These are phyloP conservation scores for Atlantisia rogersi DNA, from an alignment of 2,113 vertebrate genomes.

Conservation along the genomic window DNA sequence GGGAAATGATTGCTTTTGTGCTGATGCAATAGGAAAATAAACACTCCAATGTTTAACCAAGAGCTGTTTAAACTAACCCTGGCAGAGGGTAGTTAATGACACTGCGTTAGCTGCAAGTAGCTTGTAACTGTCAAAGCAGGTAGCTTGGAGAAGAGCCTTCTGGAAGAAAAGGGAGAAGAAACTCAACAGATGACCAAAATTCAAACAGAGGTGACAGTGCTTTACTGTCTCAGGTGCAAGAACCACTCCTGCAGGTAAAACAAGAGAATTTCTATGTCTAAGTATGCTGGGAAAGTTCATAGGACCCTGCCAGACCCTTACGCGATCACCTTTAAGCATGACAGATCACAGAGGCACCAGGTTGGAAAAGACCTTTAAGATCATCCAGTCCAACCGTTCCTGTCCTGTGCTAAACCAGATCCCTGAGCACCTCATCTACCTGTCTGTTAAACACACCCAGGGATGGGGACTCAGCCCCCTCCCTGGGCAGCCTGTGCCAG, in stretches of 20 bases:
- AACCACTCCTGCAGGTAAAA: fast-evolving
- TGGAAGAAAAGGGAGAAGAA: not conserved
- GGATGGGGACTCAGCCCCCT: too few species aligned
- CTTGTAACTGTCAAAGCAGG: not conserved
- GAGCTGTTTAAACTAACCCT: slow-evolving; percentile 13
- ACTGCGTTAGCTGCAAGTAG: not conserved
- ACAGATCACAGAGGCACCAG: not conserved
- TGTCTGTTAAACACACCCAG: too few species aligned
- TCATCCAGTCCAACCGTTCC: too few species aligned
- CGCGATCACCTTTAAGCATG: not conserved
- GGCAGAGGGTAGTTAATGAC: not conserved
- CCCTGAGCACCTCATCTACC: too few species aligned
- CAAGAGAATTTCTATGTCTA: not conserved
- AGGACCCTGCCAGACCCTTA: not conserved
- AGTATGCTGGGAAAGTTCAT: not conserved
- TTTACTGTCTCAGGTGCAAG: not conserved
- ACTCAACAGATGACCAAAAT: not conserved
- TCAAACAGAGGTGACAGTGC: not conserved
- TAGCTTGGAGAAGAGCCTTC: not conserved
- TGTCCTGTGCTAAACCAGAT: too few species aligned
- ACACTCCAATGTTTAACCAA: not conserved
- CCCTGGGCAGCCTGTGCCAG: too few species aligned
- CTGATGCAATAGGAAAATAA: slow-evolving; percentile 51
- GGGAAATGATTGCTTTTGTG: slow-evolving; percentile 27
- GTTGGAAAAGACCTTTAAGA: too few species aligned